phyloP scores from a whole-genome alignment of 2,797 vertebrate species.

The Anguilla megastoma region DNA sequence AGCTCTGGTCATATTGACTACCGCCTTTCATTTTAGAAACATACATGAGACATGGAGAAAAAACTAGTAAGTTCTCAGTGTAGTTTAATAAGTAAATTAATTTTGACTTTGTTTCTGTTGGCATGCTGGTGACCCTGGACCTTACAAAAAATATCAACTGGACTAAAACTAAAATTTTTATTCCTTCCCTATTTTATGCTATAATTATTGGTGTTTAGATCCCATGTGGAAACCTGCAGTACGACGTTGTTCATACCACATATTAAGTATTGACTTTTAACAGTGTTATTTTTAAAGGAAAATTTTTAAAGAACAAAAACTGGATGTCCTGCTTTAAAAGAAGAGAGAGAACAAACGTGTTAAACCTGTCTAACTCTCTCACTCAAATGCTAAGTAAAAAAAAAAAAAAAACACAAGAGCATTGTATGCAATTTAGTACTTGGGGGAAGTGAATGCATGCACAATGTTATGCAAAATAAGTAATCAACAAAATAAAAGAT shows the following conservation, averaged over 20 bases:
- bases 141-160: slow-evolving; percentile 66
- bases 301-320: slow-evolving; percentile 25
- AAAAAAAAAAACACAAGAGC: slow-evolving; percentile 47
- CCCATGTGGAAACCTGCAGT: slow-evolving; percentile 76
- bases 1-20: slow-evolving; percentile 81
- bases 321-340: slow-evolving; percentile 68
- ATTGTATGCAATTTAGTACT: slow-evolving; percentile 83
- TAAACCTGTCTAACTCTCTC: slow-evolving; percentile 61
- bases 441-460: slow-evolving; percentile 97
- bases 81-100: slow-evolving; percentile 61
- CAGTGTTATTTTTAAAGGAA: slow-evolving; percentile 66
- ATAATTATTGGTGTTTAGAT: slow-evolving; percentile 84
- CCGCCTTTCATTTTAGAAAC: background rate
- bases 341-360: slow-evolving; percentile 59
- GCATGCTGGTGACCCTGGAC: slow-evolving; percentile 76
- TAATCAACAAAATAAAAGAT: slow-evolving; percentile 77
- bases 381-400: slow-evolving; percentile 64
- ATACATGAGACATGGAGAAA: slow-evolving; percentile 4
- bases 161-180: slow-evolving; percentile 59
- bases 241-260: slow-evolving; percentile 73
- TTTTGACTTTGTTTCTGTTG: slow-evolving; percentile 71
- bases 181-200: slow-evolving; percentile 72
- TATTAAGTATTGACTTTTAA: slow-evolving; percentile 69
- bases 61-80: slow-evolving; percentile 62
- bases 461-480: slow-evolving; percentile 95